A percentile compares a stretch with the other conserved stretches of the same genome.
Evolutionary conservation across 2,113 vertebrate genomes (phyloP).

Genomic region (Bufo gargarizans): DNA sequence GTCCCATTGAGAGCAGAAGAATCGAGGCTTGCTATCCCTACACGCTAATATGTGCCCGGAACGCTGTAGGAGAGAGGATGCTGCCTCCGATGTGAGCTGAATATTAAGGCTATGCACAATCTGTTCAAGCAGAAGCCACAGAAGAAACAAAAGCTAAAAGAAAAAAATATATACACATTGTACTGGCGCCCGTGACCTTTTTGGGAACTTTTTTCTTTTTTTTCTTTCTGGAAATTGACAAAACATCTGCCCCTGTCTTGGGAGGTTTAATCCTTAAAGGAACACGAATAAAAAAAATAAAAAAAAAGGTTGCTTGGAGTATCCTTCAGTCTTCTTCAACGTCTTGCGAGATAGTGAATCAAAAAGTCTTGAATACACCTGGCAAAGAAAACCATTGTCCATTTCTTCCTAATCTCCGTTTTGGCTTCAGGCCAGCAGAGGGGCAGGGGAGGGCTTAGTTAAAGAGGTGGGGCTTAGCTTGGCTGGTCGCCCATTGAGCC

Average conservation of each 20-base stretch:
- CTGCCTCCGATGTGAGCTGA: slow-evolving; percentile 14
- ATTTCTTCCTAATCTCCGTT: neutral
- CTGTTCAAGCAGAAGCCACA: neutral
- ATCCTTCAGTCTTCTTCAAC: neutral
- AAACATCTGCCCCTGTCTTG: neutral
- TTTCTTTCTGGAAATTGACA: neutral
- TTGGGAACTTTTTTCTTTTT: neutral
- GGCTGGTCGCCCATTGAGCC: neutral
- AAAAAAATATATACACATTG: neutral
- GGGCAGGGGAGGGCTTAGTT: neutral
- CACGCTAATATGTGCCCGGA: slow-evolving; percentile 6
- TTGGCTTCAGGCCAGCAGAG: neutral
- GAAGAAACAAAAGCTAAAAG: neutral
- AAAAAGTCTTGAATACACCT: neutral
- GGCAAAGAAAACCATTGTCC: neutral
- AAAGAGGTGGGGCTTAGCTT: neutral
- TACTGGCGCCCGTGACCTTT: neutral
- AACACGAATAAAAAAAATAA: neutral
- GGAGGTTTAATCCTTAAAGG: neutral
- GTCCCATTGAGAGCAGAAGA: slow-evolving; percentile 28
- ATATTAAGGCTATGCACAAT: slow-evolving; percentile 6
- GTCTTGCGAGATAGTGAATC: neutral
- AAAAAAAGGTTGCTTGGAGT: neutral
- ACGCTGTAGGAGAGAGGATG: slow-evolving; percentile 6
- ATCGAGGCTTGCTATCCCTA: slow-evolving; percentile 2